phyloP scores from a whole-genome alignment of 2,797 vertebrate species.

The Syndactyla subalaris region DNA sequence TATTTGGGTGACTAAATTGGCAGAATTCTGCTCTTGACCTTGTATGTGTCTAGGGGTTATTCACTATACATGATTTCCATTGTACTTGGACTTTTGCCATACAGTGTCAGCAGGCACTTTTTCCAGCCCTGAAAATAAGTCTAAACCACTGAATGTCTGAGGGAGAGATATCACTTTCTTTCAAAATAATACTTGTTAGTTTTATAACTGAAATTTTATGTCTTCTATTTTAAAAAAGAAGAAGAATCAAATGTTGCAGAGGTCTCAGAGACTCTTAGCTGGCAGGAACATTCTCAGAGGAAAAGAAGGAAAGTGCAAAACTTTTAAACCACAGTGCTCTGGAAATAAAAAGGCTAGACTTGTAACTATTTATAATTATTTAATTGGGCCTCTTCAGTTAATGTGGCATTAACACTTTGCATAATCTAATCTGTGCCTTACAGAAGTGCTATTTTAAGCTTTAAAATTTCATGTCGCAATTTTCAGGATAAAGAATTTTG shows the following conservation, averaged over 20 bases:
- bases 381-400: constrained; percentile 35
- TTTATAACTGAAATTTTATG: background rate
- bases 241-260: background rate
- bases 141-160: background rate
- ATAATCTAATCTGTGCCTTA: constrained; percentile 43
- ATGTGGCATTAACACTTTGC: constrained; percentile 40
- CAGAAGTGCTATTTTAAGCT: constrained; percentile 34
- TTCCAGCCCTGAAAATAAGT: background rate
- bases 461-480: background rate
- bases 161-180: background rate
- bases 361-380: constrained; percentile 61
- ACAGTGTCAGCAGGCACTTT: background rate
- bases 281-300: background rate
- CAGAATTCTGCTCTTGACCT: background rate
- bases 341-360: background rate
- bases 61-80: background rate
- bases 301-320: background rate
- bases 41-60: background rate
- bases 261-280: background rate
- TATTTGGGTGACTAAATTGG: fast-evolving
- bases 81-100: background rate
- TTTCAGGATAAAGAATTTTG: constrained; percentile 53
- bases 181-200: background rate
- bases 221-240: background rate
- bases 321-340: background rate